A percentile compares a stretch with the other conserved stretches of the same genome.
Evolutionary conservation across 2,888 invertebrate species (phyloP).

Genomic region (Microplitis manilae): DNA sequence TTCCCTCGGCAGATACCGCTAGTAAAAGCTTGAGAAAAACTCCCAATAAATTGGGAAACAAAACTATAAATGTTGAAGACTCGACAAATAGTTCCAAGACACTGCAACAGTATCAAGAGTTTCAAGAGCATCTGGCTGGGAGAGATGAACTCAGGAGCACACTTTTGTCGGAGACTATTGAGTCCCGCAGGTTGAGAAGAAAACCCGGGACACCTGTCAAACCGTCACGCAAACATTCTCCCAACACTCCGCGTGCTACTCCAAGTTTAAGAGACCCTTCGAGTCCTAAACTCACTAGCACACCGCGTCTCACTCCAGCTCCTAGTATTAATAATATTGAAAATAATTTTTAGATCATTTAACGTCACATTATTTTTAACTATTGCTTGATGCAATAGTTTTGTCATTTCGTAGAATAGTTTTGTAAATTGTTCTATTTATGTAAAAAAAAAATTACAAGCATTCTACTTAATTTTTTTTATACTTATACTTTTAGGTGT

Average conservation of each 20-base stretch:
- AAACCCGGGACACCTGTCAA: slow-evolving; percentile 61
- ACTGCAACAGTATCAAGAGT: slow-evolving; percentile 62
- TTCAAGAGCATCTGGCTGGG: slow-evolving; percentile 74
- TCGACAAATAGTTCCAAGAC: slow-evolving; percentile 34
- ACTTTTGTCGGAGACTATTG: slow-evolving; percentile 67
- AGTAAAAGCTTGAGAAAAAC: slow-evolving; percentile 26
- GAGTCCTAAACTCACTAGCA: slow-evolving; percentile 46
- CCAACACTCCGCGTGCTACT: slow-evolving; percentile 51
- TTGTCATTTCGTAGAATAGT: background rate
- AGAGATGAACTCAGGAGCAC: slow-evolving; percentile 75
- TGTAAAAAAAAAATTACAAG: background rate
- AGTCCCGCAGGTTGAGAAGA: slow-evolving; percentile 50
- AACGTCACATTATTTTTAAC: background rate
- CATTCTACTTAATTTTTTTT: background rate
- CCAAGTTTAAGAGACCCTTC: slow-evolving; percentile 43
- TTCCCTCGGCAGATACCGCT: slow-evolving; percentile 7
- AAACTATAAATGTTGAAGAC: slow-evolving; percentile 32
- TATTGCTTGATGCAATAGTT: background rate
- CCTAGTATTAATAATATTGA: background rate
- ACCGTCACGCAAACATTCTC: slow-evolving; percentile 59
- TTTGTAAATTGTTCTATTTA: background rate
- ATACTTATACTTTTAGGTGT: background rate
- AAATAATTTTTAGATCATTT: background rate
- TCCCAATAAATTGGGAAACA: slow-evolving; percentile 33
- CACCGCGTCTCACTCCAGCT: background rate